Base-by-base conservation (phyloP, 2,888 invertebrate species). In the Argyresthia albistria region DNA sequence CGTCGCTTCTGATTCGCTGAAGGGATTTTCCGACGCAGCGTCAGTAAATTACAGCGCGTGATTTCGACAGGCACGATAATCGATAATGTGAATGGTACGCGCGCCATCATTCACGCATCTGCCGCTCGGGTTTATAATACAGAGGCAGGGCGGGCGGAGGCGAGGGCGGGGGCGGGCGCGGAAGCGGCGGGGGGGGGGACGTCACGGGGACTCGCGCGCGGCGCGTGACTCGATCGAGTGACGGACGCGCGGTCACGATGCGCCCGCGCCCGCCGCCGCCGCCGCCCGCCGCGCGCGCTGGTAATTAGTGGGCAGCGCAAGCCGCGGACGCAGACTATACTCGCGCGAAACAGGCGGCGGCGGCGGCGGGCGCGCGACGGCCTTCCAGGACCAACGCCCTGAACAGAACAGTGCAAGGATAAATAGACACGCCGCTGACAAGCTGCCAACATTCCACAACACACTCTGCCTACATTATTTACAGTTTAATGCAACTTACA, bases 81-180 rank as follows among this genome's bases (percentile, higher is more conserved):
- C 48, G 48, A 48, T 48, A 48, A 48, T 37, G 48, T 48, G 48
- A 48, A 48, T 48, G 48, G 48, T 11, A 12, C 37, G 37, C 45
- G 37, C 48, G 15, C 37, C n/a, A 48, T 48, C 48, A 48, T 48
- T 48, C 37, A 48, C 48, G 48, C 48, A 48, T 48, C 37, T 36
- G 15, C 14, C 48, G 37, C 48, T 37, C 14, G 9, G 14, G 45
- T 14, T 48, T 37, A 37, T 12, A 15, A 48, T 37, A 37, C 14
- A 12, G 14, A n/a, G 37, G 36, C 1, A 12, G 48, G 36, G 12
- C 45, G 45, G 15, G 45, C 39, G 8, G 39, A 1, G 43, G 14
- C 14, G 43, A 11, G 43, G 46, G 35, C 25, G 25, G 12, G 8
- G 45, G 15, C 45, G 45, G n/a, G 14, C 12, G 43, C n/a, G 43